phyloP scores from a whole-genome alignment of 2,113 vertebrate genomes.

The Hydrolagus affinis region DNA sequence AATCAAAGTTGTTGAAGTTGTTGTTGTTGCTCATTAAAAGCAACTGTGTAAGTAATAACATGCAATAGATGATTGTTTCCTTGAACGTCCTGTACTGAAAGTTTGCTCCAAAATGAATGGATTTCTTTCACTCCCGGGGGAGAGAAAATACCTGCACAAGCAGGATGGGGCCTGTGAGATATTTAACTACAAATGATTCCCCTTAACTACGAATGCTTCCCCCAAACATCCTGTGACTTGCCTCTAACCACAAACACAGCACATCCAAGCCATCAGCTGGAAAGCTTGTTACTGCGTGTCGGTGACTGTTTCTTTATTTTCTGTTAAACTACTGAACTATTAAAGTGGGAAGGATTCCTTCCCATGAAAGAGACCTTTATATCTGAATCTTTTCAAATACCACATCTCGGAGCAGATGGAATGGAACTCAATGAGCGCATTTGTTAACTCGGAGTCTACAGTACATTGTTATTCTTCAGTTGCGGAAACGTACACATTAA shows the following conservation, averaged over 20 bases:
- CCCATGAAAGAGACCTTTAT: slow-evolving; percentile 6
- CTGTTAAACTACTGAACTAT: slow-evolving; percentile 13
- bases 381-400: slow-evolving; percentile 4
- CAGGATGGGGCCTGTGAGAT: slow-evolving; percentile 20
- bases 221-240: slow-evolving; percentile 21
- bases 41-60: not conserved
- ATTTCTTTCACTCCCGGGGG: not conserved
- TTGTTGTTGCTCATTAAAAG: not conserved
- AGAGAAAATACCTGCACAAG: not conserved
- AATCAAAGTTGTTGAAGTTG: no score
- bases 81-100: not conserved
- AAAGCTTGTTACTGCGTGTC: slow-evolving; percentile 22
- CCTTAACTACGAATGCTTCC: not conserved
- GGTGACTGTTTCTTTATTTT: slow-evolving; percentile 20
- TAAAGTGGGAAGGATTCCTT: slow-evolving; percentile 16
- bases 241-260: not conserved
- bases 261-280: slow-evolving; percentile 17
- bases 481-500: slow-evolving; percentile 3
- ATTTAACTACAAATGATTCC: not conserved
- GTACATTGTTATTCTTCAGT: not conserved
- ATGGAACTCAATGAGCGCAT: not conserved
- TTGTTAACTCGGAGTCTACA: not conserved
- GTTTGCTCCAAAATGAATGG: not conserved
- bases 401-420: slow-evolving; percentile 14
- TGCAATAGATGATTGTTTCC: no score